Evolutionary conservation across 92 coral and sea anemone species (phyloP).

Genomic region (Isaurus tuberculatus): DNA sequence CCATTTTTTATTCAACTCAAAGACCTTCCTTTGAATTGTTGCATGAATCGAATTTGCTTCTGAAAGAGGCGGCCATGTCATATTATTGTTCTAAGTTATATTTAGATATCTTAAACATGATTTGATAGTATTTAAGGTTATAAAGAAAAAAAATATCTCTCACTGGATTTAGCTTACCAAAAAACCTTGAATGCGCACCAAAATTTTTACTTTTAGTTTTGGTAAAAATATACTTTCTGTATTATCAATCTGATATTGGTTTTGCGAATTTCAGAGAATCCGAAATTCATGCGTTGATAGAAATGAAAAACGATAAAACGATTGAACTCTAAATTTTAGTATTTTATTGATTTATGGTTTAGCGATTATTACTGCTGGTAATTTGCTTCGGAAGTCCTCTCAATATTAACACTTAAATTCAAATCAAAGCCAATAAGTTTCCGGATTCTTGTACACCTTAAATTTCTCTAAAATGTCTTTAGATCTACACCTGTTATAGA

Average conservation of each 20-base stretch:
- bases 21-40: neutral
- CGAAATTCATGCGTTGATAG: neutral
- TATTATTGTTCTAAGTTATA: neutral
- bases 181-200: neutral
- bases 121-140: neutral
- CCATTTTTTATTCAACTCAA: slow-evolving; percentile 9
- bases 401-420: neutral
- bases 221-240: neutral
- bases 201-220: neutral
- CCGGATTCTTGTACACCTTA: slow-evolving; percentile 31
- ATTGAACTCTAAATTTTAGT: neutral
- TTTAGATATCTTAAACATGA: neutral
- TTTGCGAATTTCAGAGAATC: neutral
- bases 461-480: neutral
- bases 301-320: neutral
- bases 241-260: neutral
- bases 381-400: neutral
- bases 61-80: neutral
- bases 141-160: neutral
- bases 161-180: neutral
- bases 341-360: neutral
- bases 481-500: slow-evolving; percentile 14
- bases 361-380: neutral
- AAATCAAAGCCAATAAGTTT: slow-evolving; percentile 9
- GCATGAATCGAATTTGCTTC: neutral